phyloP scores from a whole-genome alignment of 2,888 invertebrate genomes.

The Muschampia plurimacula region DNA sequence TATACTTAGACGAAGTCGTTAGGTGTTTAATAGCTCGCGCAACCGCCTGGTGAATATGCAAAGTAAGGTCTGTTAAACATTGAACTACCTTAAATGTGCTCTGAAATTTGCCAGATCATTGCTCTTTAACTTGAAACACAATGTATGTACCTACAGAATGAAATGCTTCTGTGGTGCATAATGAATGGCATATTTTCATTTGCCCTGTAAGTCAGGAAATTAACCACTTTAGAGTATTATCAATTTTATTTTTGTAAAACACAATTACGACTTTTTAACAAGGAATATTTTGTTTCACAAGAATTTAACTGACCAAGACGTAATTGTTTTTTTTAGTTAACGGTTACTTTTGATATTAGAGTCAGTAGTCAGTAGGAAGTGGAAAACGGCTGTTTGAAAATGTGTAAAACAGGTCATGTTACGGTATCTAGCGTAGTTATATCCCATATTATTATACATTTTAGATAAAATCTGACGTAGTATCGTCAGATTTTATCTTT shows the following conservation, averaged over 20 bases:
- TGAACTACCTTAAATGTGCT: constrained; percentile 58
- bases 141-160: neutral
- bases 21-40: constrained; percentile 49
- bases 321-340: too few relatives aligned
- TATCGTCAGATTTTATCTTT: too few relatives aligned
- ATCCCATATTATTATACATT: too few relatives aligned
- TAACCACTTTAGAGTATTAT: neutral
- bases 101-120: constrained; percentile 31
- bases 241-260: neutral
- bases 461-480: too few relatives aligned
- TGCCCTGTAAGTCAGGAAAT: neutral
- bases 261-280: neutral
- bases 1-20: neutral
- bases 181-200: neutral
- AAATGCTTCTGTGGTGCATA: neutral
- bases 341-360: too few relatives aligned
- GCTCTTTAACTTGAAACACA: constrained; percentile 44
- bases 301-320: too few relatives aligned
- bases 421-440: too few relatives aligned
- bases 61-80: constrained; percentile 74
- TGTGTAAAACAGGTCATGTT: too few relatives aligned
- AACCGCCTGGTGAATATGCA: constrained; percentile 79
- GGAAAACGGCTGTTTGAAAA: too few relatives aligned
- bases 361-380: too few relatives aligned
- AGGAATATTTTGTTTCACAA: too few relatives aligned